Percentiles rank a stretch among this genome's conserved stretches.
phyloP scores from a whole-genome alignment of 2,888 invertebrate species.

The Hypolimnas misippus region DNA sequence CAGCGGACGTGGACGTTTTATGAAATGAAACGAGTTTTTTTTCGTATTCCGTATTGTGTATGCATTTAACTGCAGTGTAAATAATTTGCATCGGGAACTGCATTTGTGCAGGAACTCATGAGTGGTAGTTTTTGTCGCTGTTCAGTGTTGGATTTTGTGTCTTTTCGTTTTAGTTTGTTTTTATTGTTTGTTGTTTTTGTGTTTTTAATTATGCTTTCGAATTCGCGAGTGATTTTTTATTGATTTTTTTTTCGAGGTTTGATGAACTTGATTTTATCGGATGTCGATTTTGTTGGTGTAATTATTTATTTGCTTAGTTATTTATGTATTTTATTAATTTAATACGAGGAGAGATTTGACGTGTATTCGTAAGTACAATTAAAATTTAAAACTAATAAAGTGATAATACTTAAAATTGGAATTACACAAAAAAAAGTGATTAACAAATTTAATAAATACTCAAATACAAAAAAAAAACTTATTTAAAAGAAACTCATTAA shows the following conservation, averaged over 20 bases:
- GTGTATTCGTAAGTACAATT: slow-evolving; percentile 48
- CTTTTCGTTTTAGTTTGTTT: slow-evolving; percentile 42
- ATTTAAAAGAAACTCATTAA: too few relatives aligned
- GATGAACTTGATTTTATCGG: too few relatives aligned
- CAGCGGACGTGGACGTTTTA: slow-evolving; percentile 34
- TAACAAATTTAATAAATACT: background rate
- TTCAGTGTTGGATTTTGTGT: slow-evolving; percentile 64
- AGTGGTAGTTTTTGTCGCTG: slow-evolving; percentile 77
- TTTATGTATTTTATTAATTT: slow-evolving; percentile 10
- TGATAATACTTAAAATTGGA: background rate
- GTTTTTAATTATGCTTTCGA: slow-evolving; percentile 54
- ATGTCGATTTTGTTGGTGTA: slow-evolving; percentile 9
- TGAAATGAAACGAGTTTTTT: slow-evolving; percentile 32
- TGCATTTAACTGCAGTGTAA: slow-evolving; percentile 77
- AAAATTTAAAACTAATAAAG: slow-evolving; percentile 12
- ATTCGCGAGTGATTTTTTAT: slow-evolving; percentile 57
- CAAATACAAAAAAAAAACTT: background rate
- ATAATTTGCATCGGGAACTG: slow-evolving; percentile 79
- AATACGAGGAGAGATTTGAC: slow-evolving; percentile 29
- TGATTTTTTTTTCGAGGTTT: slow-evolving; percentile 27
- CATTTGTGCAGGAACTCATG: slow-evolving; percentile 71
- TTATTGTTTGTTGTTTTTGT: slow-evolving; percentile 54
- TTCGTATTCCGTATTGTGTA: slow-evolving; percentile 44
- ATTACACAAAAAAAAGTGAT: background rate
- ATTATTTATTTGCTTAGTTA: slow-evolving; percentile 13